These are phyloP conservation scores for Anthopleura sola DNA, from an alignment of 64 coral and sea anemone genomes.

Conservation along the genomic window DNA sequence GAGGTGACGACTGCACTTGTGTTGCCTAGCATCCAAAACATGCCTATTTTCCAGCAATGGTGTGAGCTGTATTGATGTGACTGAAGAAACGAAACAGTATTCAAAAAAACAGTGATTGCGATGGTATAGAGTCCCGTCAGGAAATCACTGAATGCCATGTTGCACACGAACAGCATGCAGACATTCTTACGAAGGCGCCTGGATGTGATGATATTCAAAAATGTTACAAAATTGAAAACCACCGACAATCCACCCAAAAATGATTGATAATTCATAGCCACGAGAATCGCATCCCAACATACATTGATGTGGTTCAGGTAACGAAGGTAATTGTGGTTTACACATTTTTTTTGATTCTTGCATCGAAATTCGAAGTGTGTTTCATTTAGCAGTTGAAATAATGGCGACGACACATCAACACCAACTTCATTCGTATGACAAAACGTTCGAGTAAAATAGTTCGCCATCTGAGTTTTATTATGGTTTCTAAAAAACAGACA, in stretches of 20 bases:
- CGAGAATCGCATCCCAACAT: neutral
- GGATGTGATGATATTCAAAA: neutral
- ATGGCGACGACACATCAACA: neutral
- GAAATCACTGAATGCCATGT: slow-evolving; percentile 8
- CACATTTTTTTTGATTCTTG: neutral
- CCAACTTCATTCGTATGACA: neutral
- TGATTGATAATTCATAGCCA: neutral
- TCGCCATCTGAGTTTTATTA: no score
- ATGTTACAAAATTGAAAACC: neutral
- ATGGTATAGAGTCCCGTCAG: neutral
- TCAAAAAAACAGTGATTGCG: neutral
- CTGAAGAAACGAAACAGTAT: neutral
- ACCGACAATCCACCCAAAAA: neutral
- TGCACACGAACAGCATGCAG: neutral
- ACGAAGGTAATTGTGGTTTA: neutral
- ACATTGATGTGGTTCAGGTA: neutral
- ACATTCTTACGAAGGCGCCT: neutral
- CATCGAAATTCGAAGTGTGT: neutral
- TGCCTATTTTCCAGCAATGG: slow-evolving; percentile 14
- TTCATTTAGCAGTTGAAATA: neutral
- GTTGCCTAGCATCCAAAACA: neutral
- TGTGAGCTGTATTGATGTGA: neutral
- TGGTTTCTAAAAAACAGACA: neutral
- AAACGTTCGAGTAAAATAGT: no score
- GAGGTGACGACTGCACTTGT: slow-evolving; percentile 13